Evolutionary conservation across 2,797 vertebrate species (phyloP).

Genomic region (Heteromormyrus szaboi): DNA sequence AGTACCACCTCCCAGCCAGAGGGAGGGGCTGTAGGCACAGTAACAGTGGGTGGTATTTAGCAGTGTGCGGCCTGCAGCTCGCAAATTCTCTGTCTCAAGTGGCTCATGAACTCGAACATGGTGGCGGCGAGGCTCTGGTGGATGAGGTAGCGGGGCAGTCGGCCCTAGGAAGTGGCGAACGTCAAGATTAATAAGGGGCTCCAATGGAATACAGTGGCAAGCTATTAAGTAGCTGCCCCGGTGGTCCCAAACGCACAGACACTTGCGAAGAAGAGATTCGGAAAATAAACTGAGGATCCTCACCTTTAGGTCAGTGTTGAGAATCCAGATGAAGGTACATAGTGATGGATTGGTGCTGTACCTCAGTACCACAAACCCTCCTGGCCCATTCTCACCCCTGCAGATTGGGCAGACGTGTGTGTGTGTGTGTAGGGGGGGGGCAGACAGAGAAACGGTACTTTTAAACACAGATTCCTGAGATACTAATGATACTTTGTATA

Average conservation of each 20-base stretch:
- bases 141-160: conserved; percentile 89
- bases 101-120: conserved; percentile 91
- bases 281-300: not conserved
- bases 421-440: not conserved
- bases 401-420: not conserved
- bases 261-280: not conserved
- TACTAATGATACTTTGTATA: not conserved
- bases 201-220: too few relatives aligned
- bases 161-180: conserved; percentile 63
- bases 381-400: conserved; percentile 92
- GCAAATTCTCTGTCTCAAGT: conserved; percentile 74
- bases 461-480: not conserved
- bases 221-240: too few relatives aligned
- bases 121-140: conserved; percentile 90
- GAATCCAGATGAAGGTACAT: conserved; percentile 93
- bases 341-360: conserved; percentile 76
- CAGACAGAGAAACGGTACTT: not conserved
- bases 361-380: conserved; percentile 86
- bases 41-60: conserved; percentile 28
- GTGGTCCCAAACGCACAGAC: not conserved
- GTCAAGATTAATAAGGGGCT: not conserved
- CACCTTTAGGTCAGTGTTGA: conserved; percentile 96
- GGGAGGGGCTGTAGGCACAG: not conserved
- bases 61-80: conserved; percentile 55
- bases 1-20: conserved; percentile 16